A percentile compares a stretch with the other conserved stretches of the same genome.
phyloP scores from a whole-genome alignment of 2,113 vertebrate species.

The Vulpes vulpes region DNA sequence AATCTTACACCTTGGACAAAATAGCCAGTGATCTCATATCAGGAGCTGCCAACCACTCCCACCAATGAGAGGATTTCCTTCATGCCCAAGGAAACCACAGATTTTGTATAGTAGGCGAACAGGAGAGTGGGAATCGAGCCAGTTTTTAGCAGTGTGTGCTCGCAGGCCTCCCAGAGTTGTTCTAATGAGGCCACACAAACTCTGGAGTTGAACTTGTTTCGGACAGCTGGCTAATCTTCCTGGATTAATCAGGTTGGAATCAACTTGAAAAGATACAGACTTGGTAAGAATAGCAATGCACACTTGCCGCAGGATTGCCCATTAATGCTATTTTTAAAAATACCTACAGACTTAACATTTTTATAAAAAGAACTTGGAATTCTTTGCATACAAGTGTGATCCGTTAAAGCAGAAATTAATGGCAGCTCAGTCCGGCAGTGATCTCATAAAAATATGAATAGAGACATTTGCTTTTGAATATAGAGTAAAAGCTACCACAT shows the following conservation, averaged over 20 bases:
- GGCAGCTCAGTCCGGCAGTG: conserved; percentile 63
- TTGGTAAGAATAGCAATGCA: conserved; percentile 74
- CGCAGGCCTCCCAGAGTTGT: neutral
- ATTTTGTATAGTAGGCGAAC: conserved; percentile 50
- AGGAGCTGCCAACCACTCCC: conserved; percentile 65
- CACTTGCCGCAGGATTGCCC: conserved; percentile 60
- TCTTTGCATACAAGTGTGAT: conserved; percentile 67
- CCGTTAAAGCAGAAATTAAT: conserved; percentile 71
- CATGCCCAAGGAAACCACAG: conserved; percentile 60
- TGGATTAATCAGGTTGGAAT: conserved; percentile 73
- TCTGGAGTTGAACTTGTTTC: conserved; percentile 41
- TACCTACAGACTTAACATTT: conserved; percentile 77
- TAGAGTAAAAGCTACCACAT: neutral
- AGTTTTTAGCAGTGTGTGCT: neutral
- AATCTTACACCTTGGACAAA: conserved; percentile 59
- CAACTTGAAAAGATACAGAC: conserved; percentile 54
- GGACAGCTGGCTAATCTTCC: conserved; percentile 84
- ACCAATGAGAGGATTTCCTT: conserved; percentile 74
- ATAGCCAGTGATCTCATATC: conserved; percentile 73
- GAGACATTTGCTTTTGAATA: conserved; percentile 10
- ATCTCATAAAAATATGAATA: conserved; percentile 47
- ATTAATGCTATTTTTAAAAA: conserved; percentile 78
- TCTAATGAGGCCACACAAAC: conserved; percentile 44
- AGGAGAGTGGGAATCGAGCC: conserved; percentile 52
- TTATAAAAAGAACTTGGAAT: conserved; percentile 78